Conservation (phyloP, 1,140 invertebrate genomes). For the Drosophila malerkotliana region DNA sequence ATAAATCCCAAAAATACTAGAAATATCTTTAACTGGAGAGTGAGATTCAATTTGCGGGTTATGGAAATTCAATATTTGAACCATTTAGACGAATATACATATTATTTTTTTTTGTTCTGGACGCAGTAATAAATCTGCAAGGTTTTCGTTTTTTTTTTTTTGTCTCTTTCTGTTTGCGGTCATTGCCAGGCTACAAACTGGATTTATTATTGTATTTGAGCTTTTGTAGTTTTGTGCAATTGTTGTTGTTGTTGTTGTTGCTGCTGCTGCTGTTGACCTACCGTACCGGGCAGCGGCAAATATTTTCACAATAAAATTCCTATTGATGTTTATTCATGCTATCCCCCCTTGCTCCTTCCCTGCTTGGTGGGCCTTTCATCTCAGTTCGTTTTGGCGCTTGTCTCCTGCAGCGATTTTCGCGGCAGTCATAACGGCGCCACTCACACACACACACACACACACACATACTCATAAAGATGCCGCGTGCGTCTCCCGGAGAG, state of each 20-base stretch:
- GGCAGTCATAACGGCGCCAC: conserved; percentile 58
- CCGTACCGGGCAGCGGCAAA: conserved; percentile 35
- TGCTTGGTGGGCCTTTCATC: background rate
- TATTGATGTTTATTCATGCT: conserved; percentile 70
- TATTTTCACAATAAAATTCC: conserved; percentile 65
- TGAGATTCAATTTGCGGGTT: background rate
- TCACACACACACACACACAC: background rate
- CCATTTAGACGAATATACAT: background rate
- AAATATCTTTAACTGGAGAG: no score
- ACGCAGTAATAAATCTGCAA: conserved; percentile 23
- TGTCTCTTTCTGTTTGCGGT: conserved; percentile 16
- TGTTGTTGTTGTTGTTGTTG: background rate
- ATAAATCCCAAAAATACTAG: no score
- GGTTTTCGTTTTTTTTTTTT: conserved; percentile 9
- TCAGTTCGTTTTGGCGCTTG: background rate
- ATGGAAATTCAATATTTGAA: conserved; percentile 6
- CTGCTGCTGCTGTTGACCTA: conserved; percentile 12
- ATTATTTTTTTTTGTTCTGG: background rate
- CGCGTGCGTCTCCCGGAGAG: conserved; percentile 1
- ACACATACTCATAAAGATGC: background rate
- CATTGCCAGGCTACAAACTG: conserved; percentile 10
- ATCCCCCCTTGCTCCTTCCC: conserved; percentile 5
- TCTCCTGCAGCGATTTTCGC: conserved; percentile 35
- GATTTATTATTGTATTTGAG: background rate
- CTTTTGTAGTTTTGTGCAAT: conserved; percentile 1